Base-by-base conservation (phyloP, 2,113 vertebrate species). In the Plecotus auritus region DNA sequence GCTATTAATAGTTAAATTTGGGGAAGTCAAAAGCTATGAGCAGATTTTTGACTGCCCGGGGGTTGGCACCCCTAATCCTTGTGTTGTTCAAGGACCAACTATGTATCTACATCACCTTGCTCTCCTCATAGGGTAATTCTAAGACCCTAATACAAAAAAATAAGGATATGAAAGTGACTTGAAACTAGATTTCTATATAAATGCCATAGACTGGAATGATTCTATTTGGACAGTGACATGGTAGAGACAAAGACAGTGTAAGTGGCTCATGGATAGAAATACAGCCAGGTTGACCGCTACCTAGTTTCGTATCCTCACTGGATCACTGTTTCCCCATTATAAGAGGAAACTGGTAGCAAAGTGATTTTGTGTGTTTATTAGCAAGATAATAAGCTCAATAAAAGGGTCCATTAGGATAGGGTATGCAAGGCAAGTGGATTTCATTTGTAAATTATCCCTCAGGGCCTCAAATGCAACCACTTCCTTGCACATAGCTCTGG, bases 331-430 rank as follows among this genome's bases (percentile, higher is more conserved):
- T 90, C 83, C 23, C 28, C 13, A 45, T 74, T 69, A 95, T 6
- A 85, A 72, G 59, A 84, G 80, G n/a, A 74, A 92, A 51, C 45
- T 56, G 26, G 66, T 78, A 84, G 35, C 32, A 85, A 95, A 95
- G 37, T 83, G 93, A 85, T 78, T 88, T 37, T 74, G 12, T 88
- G 42, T 32, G n/a, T 81, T 81, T 90, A 94, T 82, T 88, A 83
- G 51, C 81, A 90, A 94, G 67, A 82, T 40, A 85, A 94, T 93
- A 91, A 85, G 73, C 26, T 94, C 54, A 74, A 67, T 87, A 90
- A 90, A 87, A 90, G 51, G 70, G 54, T 61, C 77, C 72, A 90
- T 90, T 94, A 88, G 59, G 20, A 47, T 4, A 54, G 17, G 35
- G 13, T 13, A 72, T 93, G 23, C 14, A 35, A 78, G 26, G 67